Conservation (phyloP, 64 coral and sea anemone species). For the Pocillopora damicornis region DNA sequence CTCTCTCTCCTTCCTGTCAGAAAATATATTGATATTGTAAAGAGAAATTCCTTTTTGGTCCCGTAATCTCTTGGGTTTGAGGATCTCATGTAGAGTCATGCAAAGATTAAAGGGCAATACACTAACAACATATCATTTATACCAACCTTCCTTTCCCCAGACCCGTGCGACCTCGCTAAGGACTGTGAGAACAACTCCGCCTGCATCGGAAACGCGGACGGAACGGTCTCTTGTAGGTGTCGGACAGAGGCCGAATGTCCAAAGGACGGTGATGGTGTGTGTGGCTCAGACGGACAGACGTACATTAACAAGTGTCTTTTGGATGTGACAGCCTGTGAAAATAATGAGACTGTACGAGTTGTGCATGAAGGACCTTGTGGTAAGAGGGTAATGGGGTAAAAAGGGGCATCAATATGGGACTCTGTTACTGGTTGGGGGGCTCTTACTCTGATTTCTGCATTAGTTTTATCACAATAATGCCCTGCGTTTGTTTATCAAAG, state of each 20-base stretch:
- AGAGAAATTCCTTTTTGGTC: too few relatives aligned
- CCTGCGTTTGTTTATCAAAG: too few relatives aligned
- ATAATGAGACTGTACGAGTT: constrained; percentile 9
- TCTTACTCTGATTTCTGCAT: too few relatives aligned
- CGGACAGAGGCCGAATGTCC: constrained; percentile 52
- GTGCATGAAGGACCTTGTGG: constrained; percentile 79
- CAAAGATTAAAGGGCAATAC: too few relatives aligned
- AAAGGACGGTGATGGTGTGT: constrained; percentile 53
- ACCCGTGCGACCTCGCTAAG: constrained; percentile 59
- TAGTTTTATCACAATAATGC: too few relatives aligned
- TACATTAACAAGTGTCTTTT: constrained; percentile 67
- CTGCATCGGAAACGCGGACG: constrained; percentile 70
- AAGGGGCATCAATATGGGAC: background rate
- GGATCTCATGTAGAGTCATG: too few relatives aligned
- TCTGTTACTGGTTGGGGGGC: background rate
- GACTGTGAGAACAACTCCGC: constrained; percentile 57
- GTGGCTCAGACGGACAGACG: constrained; percentile 68
- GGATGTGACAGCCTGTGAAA: constrained; percentile 54
- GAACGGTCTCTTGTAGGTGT: constrained; percentile 66
- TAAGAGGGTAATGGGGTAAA: constrained; percentile 1
- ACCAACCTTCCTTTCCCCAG: background rate
- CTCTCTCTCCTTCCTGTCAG: too few relatives aligned
- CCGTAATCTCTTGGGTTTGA: too few relatives aligned
- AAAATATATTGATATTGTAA: too few relatives aligned
- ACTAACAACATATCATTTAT: too few relatives aligned